A percentile compares a stretch with the other conserved stretches of the same genome.
Evolutionary conservation across 2,888 invertebrate species (phyloP).

Genomic region (Thysanoteuthis rhombus): DNA sequence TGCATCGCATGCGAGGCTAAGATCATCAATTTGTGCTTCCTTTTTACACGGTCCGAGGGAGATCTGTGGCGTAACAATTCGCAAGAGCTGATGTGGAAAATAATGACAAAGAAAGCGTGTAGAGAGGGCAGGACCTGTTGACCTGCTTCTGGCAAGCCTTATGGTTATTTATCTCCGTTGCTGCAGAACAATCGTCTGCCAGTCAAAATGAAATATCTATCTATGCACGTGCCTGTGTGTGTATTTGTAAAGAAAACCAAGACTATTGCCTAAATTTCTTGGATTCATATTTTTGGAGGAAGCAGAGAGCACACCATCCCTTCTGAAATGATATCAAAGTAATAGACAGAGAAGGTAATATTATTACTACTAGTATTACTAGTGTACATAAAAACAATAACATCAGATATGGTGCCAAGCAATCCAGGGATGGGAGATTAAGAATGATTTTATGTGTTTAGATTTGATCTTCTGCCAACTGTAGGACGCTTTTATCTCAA

Average conservation of each 20-base stretch:
- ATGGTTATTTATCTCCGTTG: neutral
- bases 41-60: neutral
- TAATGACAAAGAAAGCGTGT: neutral
- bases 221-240: neutral
- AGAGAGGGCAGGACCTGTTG: neutral
- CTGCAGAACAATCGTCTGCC: neutral
- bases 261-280: too few relatives aligned
- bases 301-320: too few relatives aligned
- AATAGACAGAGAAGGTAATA: too few relatives aligned
- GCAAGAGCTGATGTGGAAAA: neutral
- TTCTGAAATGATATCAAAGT: too few relatives aligned
- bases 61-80: neutral
- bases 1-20: neutral
- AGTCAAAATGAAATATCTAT: neutral
- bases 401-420: too few relatives aligned
- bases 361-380: too few relatives aligned
- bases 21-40: neutral
- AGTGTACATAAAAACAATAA: too few relatives aligned
- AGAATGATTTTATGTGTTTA: too few relatives aligned
- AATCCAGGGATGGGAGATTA: too few relatives aligned
- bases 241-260: neutral
- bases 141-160: neutral
- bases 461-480: too few relatives aligned
- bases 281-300: too few relatives aligned
- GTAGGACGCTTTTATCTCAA: too few relatives aligned